Evolutionary conservation across 2,888 invertebrate species (phyloP), one percentile per base, ranked within the genome.

Genomic region (Criorhina ranunculi): DNA sequence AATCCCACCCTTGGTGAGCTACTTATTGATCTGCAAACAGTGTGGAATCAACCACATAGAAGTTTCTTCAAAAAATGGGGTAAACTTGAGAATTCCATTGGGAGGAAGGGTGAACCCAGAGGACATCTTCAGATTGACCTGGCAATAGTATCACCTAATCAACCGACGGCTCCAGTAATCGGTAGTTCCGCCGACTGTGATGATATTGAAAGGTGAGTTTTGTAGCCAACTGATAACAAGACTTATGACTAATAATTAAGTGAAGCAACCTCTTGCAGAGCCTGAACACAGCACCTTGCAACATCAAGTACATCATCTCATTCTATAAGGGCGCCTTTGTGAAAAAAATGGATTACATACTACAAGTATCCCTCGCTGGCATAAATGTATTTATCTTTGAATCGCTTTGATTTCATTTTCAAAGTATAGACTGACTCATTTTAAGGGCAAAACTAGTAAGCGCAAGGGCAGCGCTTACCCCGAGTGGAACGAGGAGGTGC

Each of bases 41-140:
- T 96, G 12, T 96, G 96, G 95, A 93, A 93, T 60, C 95, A 96
- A 89, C 93, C 90, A 95, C 96, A 95, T 91, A 97, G 96, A 89
- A 95, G 95, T 90, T 96, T 96, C 89, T 95, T 95, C 89, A 96
- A 96, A 89, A 97, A 97, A 92, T 98, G 98, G 98, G 96, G 95
- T 0, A 94, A 95, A 88, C 91, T 98, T 46, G 94, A 94, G 31
- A 93, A 95, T 75, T 95, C 95, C 0, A 93, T 95, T 35, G 87
- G 94, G 93, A 83, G 77, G n/a, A 17, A 49, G 1, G 64, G 70
- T 0, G 94, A 93, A 0, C 92, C 94, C 0, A 94, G 94, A 87
- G 98, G 97, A 0, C 96, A 95, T 89, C 91, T 98, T 17, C 97
- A 97, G 91, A 94, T 97, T 79, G 96, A 97, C 89, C 93, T 98